These are phyloP conservation scores for Euwallacea fornicatus DNA, from an alignment of 1,140 invertebrate species.

Conservation along the genomic window DNA sequence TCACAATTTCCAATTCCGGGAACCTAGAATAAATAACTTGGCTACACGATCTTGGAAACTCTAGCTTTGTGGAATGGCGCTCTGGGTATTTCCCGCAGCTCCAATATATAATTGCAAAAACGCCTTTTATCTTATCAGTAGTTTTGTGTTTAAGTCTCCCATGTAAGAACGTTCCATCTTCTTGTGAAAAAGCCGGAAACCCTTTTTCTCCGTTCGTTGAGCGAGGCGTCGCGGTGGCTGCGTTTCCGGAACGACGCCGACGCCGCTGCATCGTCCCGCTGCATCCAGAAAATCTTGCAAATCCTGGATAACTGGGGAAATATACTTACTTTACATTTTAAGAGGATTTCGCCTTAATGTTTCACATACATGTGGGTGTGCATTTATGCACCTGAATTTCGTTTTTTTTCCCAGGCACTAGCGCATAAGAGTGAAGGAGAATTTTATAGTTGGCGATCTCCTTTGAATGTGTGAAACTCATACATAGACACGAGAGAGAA, in stretches of 20 bases:
- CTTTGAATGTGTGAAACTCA: too few species aligned
- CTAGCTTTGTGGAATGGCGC: not conserved
- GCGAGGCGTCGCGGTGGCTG: constrained; percentile 31
- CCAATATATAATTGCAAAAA: too few species aligned
- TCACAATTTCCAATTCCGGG: constrained; percentile 28
- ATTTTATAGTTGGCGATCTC: too few species aligned
- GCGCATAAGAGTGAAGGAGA: too few species aligned
- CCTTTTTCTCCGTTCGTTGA: constrained; percentile 18
- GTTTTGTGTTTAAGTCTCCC: too few species aligned
- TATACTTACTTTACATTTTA: constrained; percentile 34
- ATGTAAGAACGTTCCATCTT: constrained; percentile 1
- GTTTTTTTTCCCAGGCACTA: too few species aligned
- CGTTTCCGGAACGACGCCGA: constrained; percentile 30
- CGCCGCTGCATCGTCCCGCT: constrained; percentile 31
- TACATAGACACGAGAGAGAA: not conserved
- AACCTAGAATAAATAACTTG: constrained; percentile 20
- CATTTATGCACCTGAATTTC: too few species aligned
- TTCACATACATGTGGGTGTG: not conserved
- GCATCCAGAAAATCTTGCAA: constrained; percentile 33
- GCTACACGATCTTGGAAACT: constrained; percentile 17
- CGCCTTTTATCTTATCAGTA: too few species aligned
- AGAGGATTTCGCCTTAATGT: constrained; percentile 21
- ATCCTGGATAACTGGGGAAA: constrained; percentile 31
- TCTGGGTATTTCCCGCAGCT: too few species aligned
- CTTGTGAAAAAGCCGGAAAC: constrained; percentile 28